Percentiles rank a stretch among this genome's conserved stretches.
Conservation (phyloP, 92 coral and sea anemone genomes). For the Epizoanthus illoricatus region DNA sequence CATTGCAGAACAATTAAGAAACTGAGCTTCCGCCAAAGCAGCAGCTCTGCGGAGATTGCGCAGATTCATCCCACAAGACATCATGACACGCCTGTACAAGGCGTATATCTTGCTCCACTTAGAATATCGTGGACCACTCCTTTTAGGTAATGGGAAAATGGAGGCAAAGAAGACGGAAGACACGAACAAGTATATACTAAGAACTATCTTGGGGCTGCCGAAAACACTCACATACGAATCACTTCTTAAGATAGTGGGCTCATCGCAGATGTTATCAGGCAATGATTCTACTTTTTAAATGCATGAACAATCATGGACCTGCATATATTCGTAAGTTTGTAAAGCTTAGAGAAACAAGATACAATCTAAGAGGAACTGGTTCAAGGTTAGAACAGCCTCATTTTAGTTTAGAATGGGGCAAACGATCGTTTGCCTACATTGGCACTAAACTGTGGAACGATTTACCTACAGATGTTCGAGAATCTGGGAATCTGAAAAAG, state of each 20-base stretch:
- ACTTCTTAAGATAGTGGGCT: conserved; percentile 30
- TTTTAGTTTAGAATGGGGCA: conserved; percentile 40
- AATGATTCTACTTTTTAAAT: conserved; percentile 20
- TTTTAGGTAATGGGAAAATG: conserved; percentile 31
- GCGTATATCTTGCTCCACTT: conserved; percentile 44
- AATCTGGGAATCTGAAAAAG: conserved; percentile 2
- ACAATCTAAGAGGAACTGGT: conserved; percentile 39
- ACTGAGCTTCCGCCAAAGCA: conserved; percentile 50
- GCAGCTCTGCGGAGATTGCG: conserved; percentile 44
- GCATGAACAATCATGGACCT: conserved; percentile 9
- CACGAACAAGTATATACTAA: conserved; percentile 26
- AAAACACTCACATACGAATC: conserved; percentile 30
- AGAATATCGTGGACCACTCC: conserved; percentile 52
- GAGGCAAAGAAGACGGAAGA: conserved; percentile 37
- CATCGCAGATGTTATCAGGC: conserved; percentile 10
- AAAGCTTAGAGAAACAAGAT: conserved; percentile 26
- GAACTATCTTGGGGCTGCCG: conserved; percentile 36
- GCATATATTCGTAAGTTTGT: conserved; percentile 32
- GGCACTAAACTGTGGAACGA: conserved; percentile 37
- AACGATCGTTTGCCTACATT: too few relatives aligned
- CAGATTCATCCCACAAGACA: conserved; percentile 43
- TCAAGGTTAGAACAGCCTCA: too few relatives aligned
- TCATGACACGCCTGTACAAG: conserved; percentile 43
- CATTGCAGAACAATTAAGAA: conserved; percentile 45
- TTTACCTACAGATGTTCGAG: conserved; percentile 23